phyloP scores from a whole-genome alignment of 1,140 invertebrate genomes.

The Penaeus japonicus region DNA sequence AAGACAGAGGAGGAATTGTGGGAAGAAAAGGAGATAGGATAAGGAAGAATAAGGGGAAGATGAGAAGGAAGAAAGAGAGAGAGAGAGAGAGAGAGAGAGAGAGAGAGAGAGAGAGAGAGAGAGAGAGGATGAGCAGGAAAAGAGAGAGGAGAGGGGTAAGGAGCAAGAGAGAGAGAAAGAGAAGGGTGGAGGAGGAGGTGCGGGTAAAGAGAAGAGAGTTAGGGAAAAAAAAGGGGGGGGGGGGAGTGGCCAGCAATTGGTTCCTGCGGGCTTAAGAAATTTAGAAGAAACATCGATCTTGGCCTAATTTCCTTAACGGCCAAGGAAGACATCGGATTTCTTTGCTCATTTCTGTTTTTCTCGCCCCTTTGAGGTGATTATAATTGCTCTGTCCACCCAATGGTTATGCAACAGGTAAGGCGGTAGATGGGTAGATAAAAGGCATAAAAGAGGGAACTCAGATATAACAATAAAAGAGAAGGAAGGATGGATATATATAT shows the following conservation, averaged over 20 bases:
- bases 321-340: no score
- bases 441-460: not conserved
- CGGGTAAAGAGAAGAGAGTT: not conserved
- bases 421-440: no score
- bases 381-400: no score
- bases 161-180: slow-evolving; percentile 30
- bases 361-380: no score
- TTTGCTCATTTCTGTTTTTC: no score
- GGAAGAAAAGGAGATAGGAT: not conserved
- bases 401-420: no score
- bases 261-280: no score
- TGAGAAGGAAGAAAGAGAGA: no score
- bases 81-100: not conserved
- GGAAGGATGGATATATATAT: not conserved
- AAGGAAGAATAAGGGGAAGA: not conserved
- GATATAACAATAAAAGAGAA: not conserved
- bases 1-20: not conserved
- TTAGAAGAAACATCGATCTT: no score
- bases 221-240: not conserved
- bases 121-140: not conserved
- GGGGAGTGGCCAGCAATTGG: no score
- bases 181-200: not conserved
- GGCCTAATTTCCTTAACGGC: no score
- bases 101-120: not conserved
- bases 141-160: slow-evolving; percentile 58